phyloP scores from a whole-genome alignment of 2,888 invertebrate genomes.

The Melinaea marsaeus region DNA sequence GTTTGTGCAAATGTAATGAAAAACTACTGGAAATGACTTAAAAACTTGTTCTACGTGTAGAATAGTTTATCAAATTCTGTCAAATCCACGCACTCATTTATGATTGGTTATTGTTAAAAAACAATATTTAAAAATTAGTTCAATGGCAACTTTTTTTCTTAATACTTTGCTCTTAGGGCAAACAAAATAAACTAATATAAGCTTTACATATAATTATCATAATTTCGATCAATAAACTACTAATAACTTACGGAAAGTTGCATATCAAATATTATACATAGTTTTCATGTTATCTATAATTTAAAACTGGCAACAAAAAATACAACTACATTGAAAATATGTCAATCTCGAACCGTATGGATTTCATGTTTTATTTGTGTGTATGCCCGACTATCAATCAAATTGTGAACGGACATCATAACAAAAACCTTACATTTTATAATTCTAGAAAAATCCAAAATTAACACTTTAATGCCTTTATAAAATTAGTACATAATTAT shows the following conservation, averaged over 20 bases:
- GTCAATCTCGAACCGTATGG: conserved; percentile 10
- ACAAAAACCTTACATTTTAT: conserved; percentile 32
- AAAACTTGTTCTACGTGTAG: conserved; percentile 49
- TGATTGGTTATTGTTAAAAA: conserved; percentile 50
- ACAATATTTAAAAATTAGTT: background rate
- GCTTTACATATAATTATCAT: too few relatives aligned
- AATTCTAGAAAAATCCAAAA: conserved; percentile 16
- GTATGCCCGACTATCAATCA: conserved; percentile 28
- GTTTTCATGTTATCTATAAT: background rate
- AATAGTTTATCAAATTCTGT: conserved; percentile 60
- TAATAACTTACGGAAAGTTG: background rate
- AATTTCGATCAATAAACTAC: too few relatives aligned
- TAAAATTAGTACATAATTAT: conserved; percentile 12
- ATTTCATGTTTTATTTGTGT: conserved; percentile 14
- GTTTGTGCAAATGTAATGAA: conserved; percentile 38
- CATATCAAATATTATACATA: too few relatives aligned
- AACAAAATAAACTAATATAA: too few relatives aligned
- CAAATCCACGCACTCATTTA: conserved; percentile 62
- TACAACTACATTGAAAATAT: conserved; percentile 12
- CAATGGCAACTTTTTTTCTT: conserved; percentile 1
- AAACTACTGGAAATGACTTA: conserved; percentile 41
- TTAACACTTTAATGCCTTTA: conserved; percentile 18
- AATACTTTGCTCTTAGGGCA: background rate
- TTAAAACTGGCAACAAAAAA: conserved; percentile 18
- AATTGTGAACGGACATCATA: conserved; percentile 46